phyloP scores from a whole-genome alignment of 2,113 vertebrate species.

The Arizona elegans region DNA sequence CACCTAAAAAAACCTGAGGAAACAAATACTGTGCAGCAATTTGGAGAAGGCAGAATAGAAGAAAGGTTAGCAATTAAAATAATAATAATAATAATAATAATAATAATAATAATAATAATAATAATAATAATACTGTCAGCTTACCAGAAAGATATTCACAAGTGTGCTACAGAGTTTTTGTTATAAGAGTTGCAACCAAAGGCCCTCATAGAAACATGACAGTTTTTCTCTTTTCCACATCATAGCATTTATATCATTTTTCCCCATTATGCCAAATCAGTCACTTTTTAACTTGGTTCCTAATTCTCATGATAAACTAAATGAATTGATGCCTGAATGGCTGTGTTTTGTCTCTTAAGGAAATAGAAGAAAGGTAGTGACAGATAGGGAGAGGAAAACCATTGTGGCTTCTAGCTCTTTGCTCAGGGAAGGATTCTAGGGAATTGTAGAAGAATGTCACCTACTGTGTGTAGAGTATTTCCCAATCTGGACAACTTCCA shows the following conservation, averaged over 20 bases:
- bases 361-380: background rate
- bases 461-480: background rate
- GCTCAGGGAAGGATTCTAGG: background rate
- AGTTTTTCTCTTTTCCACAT: background rate
- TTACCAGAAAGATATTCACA: background rate
- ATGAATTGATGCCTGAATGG: background rate
- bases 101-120: too few relatives aligned
- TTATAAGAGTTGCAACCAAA: background rate
- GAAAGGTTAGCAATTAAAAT: background rate
- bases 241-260: background rate
- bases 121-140: background rate
- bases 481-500: background rate
- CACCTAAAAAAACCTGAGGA: background rate
- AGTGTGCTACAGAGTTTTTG: background rate
- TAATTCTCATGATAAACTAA: background rate
- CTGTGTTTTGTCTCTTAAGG: background rate
- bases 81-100: too few relatives aligned
- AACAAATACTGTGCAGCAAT: background rate
- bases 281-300: background rate
- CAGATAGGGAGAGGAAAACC: background rate
- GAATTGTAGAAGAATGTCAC: background rate
- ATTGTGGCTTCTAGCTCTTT: background rate
- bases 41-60: background rate
- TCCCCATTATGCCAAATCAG: background rate
- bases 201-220: background rate